Evolutionary conservation across 2,797 vertebrate genomes (phyloP).

Genomic region (Poeciliopsis gracilis): DNA sequence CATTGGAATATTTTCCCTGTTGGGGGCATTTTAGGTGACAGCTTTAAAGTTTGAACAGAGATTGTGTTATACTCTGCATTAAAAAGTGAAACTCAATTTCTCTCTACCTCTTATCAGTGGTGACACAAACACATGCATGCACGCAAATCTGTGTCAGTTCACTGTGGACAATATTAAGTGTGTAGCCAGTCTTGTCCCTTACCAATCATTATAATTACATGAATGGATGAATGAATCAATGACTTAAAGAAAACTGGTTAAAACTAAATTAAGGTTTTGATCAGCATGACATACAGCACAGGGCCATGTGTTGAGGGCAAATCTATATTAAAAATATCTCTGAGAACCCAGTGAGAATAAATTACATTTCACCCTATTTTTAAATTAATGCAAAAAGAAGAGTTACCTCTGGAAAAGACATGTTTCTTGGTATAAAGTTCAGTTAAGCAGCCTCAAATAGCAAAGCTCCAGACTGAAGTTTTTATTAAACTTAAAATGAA

Average conservation of each 20-base stretch:
- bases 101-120: constrained; percentile 18
- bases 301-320: not conserved
- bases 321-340: constrained; percentile 2
- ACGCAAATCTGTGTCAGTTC: not conserved
- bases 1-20: constrained; percentile 7
- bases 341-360: not conserved
- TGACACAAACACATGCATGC: not conserved
- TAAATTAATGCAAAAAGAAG: not conserved
- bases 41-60: constrained; percentile 27
- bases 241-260: constrained; percentile 16
- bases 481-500: not conserved
- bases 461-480: not conserved
- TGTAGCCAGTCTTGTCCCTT: not conserved
- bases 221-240: constrained; percentile 17
- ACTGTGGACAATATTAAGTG: not conserved
- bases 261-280: constrained; percentile 8
- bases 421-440: not conserved
- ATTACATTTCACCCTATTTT: not conserved
- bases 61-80: constrained; percentile 18
- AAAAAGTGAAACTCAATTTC: constrained; percentile 13
- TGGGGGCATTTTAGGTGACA: constrained; percentile 8
- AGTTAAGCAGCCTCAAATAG: not conserved
- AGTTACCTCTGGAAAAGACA: not conserved
- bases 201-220: constrained; percentile 1
- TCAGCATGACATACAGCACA: not conserved